Conservation (phyloP, 1,140 invertebrate genomes). For the Ceratitis capitata region DNA sequence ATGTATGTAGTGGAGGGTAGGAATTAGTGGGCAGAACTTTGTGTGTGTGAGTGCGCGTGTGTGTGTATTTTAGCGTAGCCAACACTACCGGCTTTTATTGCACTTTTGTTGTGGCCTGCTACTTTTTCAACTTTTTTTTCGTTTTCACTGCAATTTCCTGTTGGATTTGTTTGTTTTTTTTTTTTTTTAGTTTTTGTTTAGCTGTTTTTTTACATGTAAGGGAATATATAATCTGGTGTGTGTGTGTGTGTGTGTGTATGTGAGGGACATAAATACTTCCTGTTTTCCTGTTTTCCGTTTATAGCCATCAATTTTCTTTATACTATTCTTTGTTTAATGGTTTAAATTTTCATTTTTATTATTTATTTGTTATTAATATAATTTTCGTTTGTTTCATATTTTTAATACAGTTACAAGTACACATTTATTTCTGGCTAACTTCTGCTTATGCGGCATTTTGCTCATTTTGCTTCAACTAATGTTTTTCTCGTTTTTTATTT, state of each 20-base stretch:
- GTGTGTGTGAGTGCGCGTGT: too few species aligned
- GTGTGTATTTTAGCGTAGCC: too few species aligned
- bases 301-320: not conserved
- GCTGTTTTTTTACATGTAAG: not conserved
- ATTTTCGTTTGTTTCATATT: conserved; percentile 17
- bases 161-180: too few species aligned
- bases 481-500: not conserved
- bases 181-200: too few species aligned
- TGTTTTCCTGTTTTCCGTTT: not conserved
- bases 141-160: too few species aligned
- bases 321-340: not conserved
- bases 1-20: too few species aligned
- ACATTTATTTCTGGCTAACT: conserved; percentile 29
- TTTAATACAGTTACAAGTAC: conserved; percentile 37
- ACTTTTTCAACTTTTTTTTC: too few species aligned
- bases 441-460: conserved; percentile 9
- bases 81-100: too few species aligned
- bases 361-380: conserved; percentile 28
- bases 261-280: not conserved
- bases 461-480: conserved; percentile 10
- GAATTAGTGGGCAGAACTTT: too few species aligned
- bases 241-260: not conserved
- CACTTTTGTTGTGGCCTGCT: too few species aligned
- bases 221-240: too few species aligned
- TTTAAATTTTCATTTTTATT: conserved; percentile 17